These are phyloP conservation scores for Chelon auratus DNA, from an alignment of 2,797 vertebrate species.

Conservation along the genomic window DNA sequence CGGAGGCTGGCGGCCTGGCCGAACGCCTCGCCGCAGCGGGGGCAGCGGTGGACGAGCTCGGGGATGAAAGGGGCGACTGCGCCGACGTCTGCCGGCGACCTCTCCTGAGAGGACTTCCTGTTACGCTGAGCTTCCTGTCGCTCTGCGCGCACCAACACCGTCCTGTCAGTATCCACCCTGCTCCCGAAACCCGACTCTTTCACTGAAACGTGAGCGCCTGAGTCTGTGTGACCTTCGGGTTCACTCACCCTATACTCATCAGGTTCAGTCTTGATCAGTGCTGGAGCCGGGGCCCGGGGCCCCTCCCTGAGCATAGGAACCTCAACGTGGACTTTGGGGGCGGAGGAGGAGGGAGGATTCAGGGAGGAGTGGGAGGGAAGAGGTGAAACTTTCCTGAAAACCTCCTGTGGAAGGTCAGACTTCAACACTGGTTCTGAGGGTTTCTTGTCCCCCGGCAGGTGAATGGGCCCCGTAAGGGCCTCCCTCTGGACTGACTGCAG, in stretches of 20 bases:
- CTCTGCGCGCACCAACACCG: background rate
- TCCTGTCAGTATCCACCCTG: conserved; percentile 3
- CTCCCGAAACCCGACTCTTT: conserved; percentile 4
- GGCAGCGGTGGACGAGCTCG: conserved; percentile 72
- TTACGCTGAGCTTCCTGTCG: background rate
- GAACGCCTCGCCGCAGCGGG: conserved; percentile 81
- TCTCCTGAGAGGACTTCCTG: conserved; percentile 27
- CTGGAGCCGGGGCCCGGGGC: background rate
- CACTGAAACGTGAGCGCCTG: background rate
- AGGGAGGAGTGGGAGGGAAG: conserved; percentile 15
- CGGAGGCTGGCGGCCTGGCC: conserved; percentile 69
- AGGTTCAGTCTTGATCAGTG: conserved; percentile 73
- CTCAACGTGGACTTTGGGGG: conserved; percentile 5
- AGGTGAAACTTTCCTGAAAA: conserved; percentile 16
- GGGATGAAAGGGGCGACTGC: background rate
- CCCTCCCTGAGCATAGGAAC: conserved; percentile 27
- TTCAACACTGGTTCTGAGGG: conserved; percentile 47
- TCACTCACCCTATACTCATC: conserved; percentile 66
- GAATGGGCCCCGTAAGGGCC: background rate
- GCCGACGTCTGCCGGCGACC: fast-evolving
- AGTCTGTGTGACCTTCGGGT: conserved; percentile 33
- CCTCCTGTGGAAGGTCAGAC: conserved; percentile 32
- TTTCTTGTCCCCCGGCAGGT: conserved; percentile 23
- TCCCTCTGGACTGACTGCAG: conserved; percentile 17
- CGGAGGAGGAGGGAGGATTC: background rate